Evolutionary conservation across 2,888 invertebrate genomes (phyloP).

Genomic region (Synergus japonicus): DNA sequence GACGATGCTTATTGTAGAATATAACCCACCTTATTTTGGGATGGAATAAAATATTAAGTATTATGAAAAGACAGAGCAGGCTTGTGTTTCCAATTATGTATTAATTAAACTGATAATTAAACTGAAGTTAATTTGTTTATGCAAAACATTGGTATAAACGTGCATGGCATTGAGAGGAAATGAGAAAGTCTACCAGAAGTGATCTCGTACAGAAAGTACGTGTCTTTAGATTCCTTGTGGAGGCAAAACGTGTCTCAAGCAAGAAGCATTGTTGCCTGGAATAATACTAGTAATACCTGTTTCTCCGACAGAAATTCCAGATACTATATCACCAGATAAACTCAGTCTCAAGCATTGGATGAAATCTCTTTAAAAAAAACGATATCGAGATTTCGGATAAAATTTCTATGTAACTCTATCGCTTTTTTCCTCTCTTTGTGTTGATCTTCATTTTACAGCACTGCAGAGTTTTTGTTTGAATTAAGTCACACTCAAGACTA

Average conservation of each 20-base stretch:
- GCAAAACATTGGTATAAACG: constrained; percentile 13
- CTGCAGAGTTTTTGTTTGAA: neutral
- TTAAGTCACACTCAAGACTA: neutral
- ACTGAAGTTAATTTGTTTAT: constrained; percentile 23
- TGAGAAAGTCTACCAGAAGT: constrained; percentile 31
- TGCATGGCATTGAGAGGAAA: constrained; percentile 3
- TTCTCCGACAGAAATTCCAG: constrained; percentile 17
- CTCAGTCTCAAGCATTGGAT: constrained; percentile 22
- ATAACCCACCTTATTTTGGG: neutral
- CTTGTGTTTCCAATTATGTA: neutral
- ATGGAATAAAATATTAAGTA: neutral
- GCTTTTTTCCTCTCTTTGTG: neutral
- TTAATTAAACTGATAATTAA: neutral
- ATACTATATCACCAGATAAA: constrained; percentile 31
- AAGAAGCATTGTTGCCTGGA: constrained; percentile 47
- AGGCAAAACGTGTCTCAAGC: constrained; percentile 30
- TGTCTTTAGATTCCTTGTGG: constrained; percentile 33
- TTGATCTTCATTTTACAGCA: neutral
- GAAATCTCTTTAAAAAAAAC: constrained; percentile 55
- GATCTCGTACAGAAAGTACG: constrained; percentile 26
- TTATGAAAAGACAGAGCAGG: neutral
- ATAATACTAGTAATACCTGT: constrained; percentile 46
- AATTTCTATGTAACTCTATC: neutral
- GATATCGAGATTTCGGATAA: constrained; percentile 50
- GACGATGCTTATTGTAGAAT: constrained; percentile 12